These are phyloP conservation scores for Panopea generosa DNA, from an alignment of 2,888 invertebrate genomes.

Conservation along the genomic window DNA sequence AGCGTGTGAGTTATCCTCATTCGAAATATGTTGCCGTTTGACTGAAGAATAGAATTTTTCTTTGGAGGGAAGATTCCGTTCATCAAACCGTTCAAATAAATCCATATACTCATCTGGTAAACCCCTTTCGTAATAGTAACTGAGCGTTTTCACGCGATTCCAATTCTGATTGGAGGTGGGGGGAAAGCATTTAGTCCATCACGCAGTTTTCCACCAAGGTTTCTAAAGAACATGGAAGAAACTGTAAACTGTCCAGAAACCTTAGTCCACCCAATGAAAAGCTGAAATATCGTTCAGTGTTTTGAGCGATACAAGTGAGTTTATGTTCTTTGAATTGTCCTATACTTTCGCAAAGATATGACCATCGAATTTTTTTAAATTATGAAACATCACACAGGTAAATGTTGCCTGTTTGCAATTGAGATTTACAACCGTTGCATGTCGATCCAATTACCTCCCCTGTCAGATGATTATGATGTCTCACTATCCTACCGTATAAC, in stretches of 20 bases:
- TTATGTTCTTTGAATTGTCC: slow-evolving; percentile 30
- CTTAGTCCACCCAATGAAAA: slow-evolving; percentile 52
- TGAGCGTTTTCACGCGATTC: neutral
- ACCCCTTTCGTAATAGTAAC: slow-evolving; percentile 25
- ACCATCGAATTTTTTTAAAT: slow-evolving; percentile 11
- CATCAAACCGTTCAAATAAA: slow-evolving; percentile 14
- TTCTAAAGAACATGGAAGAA: slow-evolving; percentile 33
- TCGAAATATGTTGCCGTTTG: slow-evolving; percentile 24
- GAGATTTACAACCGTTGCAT: slow-evolving; percentile 44
- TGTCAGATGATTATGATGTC: slow-evolving; percentile 40
- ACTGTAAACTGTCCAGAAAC: slow-evolving; percentile 58
- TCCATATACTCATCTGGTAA: slow-evolving; percentile 33
- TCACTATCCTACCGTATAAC: slow-evolving; percentile 25
- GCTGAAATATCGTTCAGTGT: slow-evolving; percentile 44
- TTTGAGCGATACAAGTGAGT: slow-evolving; percentile 40
- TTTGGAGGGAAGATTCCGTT: slow-evolving; percentile 13
- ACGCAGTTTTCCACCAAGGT: slow-evolving; percentile 32
- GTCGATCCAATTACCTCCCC: slow-evolving; percentile 44
- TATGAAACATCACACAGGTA: slow-evolving; percentile 45
- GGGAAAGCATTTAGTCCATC: neutral
- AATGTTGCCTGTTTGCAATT: slow-evolving; percentile 35
- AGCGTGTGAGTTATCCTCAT: slow-evolving; percentile 34
- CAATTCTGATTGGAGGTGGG: slow-evolving; percentile 28
- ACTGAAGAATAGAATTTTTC: slow-evolving; percentile 20
- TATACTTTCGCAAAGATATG: slow-evolving; percentile 16